Conservation (phyloP, 2,113 vertebrate species). For the Sialia sialis region DNA sequence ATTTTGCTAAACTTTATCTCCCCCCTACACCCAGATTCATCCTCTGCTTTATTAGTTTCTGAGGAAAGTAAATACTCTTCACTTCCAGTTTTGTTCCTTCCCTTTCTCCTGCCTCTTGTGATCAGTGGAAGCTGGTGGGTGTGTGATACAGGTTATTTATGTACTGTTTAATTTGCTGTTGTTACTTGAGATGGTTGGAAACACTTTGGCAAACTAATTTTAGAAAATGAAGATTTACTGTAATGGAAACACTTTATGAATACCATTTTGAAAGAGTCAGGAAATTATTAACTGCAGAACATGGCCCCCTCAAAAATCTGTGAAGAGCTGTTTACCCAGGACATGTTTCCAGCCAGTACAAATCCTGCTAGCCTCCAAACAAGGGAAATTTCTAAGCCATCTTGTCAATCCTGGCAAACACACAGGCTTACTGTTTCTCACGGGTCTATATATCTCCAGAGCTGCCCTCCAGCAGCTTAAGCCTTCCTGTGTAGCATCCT, state of each 20-base stretch:
- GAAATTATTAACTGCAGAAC: neutral
- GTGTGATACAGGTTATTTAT: neutral
- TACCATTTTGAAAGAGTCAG: neutral
- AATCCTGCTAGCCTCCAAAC: neutral
- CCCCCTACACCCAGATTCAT: neutral
- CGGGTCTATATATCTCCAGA: neutral
- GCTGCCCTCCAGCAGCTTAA: neutral
- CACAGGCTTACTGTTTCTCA: neutral
- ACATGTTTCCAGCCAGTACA: neutral
- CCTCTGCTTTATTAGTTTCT: neutral
- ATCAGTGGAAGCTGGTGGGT: neutral
- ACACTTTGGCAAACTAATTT: neutral
- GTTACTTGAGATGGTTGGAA: neutral
- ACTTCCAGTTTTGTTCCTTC: neutral
- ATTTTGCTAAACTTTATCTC: neutral
- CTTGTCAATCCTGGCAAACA: neutral
- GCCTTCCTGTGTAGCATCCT: neutral
- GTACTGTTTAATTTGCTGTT: neutral
- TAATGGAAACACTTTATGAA: neutral
- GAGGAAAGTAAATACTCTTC: neutral
- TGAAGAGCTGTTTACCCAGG: neutral
- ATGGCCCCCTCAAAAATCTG: neutral
- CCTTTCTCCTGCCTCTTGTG: neutral
- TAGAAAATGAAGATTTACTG: neutral
- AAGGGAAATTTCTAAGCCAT: neutral